Conservation (phyloP, 2,888 invertebrate genomes). For the Baccha elongata region DNA sequence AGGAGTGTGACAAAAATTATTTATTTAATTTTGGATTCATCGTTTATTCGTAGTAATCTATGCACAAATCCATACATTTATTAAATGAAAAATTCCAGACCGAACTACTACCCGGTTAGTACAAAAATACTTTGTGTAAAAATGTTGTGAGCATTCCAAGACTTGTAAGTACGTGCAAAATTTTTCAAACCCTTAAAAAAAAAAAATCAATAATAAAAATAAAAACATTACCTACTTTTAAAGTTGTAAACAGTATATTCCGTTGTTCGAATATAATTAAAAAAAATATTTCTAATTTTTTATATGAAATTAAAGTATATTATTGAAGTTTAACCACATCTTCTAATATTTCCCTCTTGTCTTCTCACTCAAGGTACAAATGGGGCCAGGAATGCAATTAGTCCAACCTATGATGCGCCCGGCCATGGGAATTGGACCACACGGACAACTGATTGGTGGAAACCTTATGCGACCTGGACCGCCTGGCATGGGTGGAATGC, state of each 20-base stretch:
- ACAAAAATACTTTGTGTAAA: conserved; percentile 60
- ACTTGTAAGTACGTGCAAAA: conserved; percentile 80
- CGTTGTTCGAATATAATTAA: conserved; percentile 48
- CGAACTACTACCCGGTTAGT: conserved; percentile 63
- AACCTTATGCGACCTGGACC: conserved; percentile 80
- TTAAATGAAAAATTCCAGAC: conserved; percentile 71
- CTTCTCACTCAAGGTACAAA: conserved; percentile 75
- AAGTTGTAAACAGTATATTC: conserved; percentile 60
- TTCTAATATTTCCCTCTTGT: conserved; percentile 31
- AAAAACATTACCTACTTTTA: too few relatives aligned
- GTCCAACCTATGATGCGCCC: conserved; percentile 82
- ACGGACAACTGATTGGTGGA: conserved; percentile 80
- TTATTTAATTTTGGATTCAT: conserved; percentile 49
- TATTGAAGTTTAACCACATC: neutral
- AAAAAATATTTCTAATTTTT: neutral
- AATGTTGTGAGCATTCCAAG: conserved; percentile 73
- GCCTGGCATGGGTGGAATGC: conserved; percentile 80
- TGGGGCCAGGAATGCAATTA: conserved; percentile 80
- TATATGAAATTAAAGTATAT: neutral
- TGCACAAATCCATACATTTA: conserved; percentile 68
- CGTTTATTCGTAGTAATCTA: conserved; percentile 66
- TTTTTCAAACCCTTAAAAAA: conserved; percentile 73
- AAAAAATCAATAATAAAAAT: conserved; percentile 54
- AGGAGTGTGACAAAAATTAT: neutral
- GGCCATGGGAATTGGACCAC: conserved; percentile 81